Evolutionary conservation across 2,888 invertebrate species (phyloP).

Genomic region (Drosophila borealis): DNA sequence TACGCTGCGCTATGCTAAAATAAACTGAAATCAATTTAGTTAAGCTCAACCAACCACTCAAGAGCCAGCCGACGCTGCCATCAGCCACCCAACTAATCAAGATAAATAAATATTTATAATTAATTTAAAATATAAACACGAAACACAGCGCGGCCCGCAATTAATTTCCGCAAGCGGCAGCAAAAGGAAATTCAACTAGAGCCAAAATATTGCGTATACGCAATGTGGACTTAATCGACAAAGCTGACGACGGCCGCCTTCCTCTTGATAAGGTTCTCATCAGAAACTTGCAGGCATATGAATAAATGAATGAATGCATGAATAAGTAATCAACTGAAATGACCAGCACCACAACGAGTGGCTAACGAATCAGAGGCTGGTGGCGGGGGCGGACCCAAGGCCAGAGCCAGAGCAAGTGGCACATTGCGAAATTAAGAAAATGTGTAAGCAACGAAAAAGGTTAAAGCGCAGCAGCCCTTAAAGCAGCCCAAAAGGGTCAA

Average conservation of each 20-base stretch:
- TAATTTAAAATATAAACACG: slow-evolving; percentile 80
- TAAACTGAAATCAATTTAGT: slow-evolving; percentile 78
- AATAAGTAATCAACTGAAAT: slow-evolving; percentile 78
- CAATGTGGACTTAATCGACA: slow-evolving; percentile 21
- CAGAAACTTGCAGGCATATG: slow-evolving; percentile 59
- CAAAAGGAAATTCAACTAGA: neutral
- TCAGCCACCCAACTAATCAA: slow-evolving; percentile 67
- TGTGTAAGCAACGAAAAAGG: slow-evolving; percentile 48
- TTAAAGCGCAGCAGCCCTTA: slow-evolving; percentile 43
- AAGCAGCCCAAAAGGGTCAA: slow-evolving; percentile 50
- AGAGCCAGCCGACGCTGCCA: neutral
- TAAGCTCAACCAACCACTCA: slow-evolving; percentile 49
- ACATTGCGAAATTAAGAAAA: slow-evolving; percentile 59
- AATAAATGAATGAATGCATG: slow-evolving; percentile 79
- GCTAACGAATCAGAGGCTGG: slow-evolving; percentile 13
- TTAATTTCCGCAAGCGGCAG: slow-evolving; percentile 61
- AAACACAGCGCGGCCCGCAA: slow-evolving; percentile 60
- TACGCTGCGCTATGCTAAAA: slow-evolving; percentile 63
- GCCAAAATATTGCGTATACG: slow-evolving; percentile 34
- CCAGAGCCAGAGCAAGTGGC: slow-evolving; percentile 1
- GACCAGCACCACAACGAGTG: slow-evolving; percentile 45
- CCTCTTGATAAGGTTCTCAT: slow-evolving; percentile 51
- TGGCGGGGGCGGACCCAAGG: neutral
- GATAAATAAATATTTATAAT: slow-evolving; percentile 81
- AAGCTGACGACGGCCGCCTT: slow-evolving; percentile 16